These are phyloP conservation scores for Grantiella picta DNA, from an alignment of 2,113 vertebrate species.

Conservation along the genomic window DNA sequence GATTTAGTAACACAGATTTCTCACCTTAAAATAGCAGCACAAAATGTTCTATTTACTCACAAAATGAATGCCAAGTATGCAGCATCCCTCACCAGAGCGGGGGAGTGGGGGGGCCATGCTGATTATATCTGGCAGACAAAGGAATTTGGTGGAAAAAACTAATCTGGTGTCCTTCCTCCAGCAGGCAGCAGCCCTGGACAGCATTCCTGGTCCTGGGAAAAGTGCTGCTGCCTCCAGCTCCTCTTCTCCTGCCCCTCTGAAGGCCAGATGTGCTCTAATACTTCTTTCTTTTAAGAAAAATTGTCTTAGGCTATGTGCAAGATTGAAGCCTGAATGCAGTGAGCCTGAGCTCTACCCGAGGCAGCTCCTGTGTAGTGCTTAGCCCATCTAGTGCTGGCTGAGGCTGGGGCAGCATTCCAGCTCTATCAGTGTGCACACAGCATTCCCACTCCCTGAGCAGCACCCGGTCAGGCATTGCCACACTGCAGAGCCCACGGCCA, in stretches of 20 bases:
- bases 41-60: conserved; percentile 42
- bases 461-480: not conserved
- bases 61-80: conserved; percentile 40
- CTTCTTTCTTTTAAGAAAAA: not conserved
- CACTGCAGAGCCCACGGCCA: not conserved
- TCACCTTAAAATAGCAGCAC: conserved; percentile 42
- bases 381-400: not conserved
- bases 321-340: rapidly evolving
- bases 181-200: not conserved
- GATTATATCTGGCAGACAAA: conserved; percentile 59
- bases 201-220: not conserved
- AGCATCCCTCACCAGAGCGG: conserved; percentile 1
- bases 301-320: no score
- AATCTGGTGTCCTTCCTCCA: not conserved
- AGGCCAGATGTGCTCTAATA: rapidly evolving
- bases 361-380: not conserved
- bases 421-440: not conserved
- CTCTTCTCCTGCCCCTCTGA: not conserved
- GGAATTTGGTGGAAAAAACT: conserved; percentile 4
- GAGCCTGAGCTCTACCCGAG: not conserved
- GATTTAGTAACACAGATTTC: conserved; percentile 36
- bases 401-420: not conserved
- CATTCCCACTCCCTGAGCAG: not conserved
- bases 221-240: not conserved
- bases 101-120: not conserved